These are phyloP conservation scores for Gryllus longicercus DNA, from an alignment of 2,888 invertebrate species.

Conservation along the genomic window DNA sequence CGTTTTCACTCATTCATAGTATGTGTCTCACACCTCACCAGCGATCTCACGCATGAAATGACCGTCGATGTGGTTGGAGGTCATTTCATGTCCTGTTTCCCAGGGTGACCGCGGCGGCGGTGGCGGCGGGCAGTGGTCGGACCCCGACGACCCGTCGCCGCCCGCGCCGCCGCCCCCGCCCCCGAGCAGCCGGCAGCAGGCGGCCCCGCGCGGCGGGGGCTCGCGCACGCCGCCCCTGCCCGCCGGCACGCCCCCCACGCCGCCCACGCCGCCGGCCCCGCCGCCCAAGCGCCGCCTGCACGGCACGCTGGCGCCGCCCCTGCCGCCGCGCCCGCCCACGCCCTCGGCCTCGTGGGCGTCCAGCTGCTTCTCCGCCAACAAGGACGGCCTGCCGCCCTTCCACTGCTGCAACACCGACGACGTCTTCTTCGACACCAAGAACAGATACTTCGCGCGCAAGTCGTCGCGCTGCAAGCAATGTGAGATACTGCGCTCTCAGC, in stretches of 20 bases:
- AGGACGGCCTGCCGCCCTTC: not conserved
- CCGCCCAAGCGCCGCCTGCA: not conserved
- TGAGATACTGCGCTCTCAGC: too few relatives aligned
- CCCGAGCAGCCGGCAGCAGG: too few relatives aligned
- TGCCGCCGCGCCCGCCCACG: not conserved
- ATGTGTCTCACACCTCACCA: too few relatives aligned
- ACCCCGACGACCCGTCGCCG: too few relatives aligned
- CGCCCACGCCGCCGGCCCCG: not conserved
- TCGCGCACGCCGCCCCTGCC: not conserved
- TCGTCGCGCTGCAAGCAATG: too few relatives aligned
- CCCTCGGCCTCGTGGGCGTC: not conserved
- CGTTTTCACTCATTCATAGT: too few relatives aligned
- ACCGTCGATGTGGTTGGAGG: too few relatives aligned
- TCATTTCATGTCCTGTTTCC: too few relatives aligned
- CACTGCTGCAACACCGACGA: not conserved
- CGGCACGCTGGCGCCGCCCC: not conserved
- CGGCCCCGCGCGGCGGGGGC: not conserved
- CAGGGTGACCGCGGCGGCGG: too few relatives aligned
- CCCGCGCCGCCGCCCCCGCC: too few relatives aligned
- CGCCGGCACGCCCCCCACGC: not conserved
- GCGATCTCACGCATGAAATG: too few relatives aligned
- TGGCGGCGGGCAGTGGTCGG: too few relatives aligned
- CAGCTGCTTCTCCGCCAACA: not conserved
- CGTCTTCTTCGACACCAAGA: conserved; percentile 8
- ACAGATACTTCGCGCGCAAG: not conserved